Evolutionary conservation across 1,140 invertebrate species (phyloP), one percentile per base, ranked within the genome.

Genomic region (Drosophila parvula): DNA sequence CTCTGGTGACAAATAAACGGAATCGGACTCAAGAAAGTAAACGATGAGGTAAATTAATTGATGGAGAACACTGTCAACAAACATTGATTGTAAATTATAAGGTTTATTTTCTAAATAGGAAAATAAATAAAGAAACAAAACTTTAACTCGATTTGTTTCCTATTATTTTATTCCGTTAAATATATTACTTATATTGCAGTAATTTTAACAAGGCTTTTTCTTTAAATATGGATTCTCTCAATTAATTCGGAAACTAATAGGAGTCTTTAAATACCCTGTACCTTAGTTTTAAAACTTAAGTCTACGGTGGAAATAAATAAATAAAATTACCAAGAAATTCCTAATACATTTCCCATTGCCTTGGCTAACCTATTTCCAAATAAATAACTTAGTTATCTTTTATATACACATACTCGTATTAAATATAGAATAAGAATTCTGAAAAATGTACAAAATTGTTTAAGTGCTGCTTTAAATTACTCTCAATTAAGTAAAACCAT

Each of bases 1-100:
- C 27, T 38, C 28, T 50, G 30, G 14, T 44, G 38, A 47, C 56
- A 77, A 69, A 50, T 28, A 59, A 59, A 28, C 47, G 0, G 14
- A 30, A 2, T 28, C 28, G n/a, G n/a, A 8, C n/a, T 18, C 10
- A 14, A 12, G 1, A 44, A 51, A 74, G 30, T 38, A 34, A 40
- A 32, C 18, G 58, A n/a, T 7, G 11, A 58, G 67, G 50, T 43
- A 57, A 71, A 76, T 81, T 77, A 81, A 77, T 58, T 73, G 57
- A 40, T 36, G 60, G 12, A 34, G 41, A 78, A 51, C 34, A 38
- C 47, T 34, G 11, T 7, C 7, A 10, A 27, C 6, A 60, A 59
- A 28, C 14, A 4, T 27, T 16, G 11, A 22, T 12, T 45, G 9
- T 7, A 34, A 30, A 11, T 32, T 10, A 10, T 32, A 0, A 32